Percentiles rank a stretch among this genome's conserved stretches.
phyloP scores from a whole-genome alignment of 2,888 invertebrate genomes.

The Sarcophaga carnaria region DNA sequence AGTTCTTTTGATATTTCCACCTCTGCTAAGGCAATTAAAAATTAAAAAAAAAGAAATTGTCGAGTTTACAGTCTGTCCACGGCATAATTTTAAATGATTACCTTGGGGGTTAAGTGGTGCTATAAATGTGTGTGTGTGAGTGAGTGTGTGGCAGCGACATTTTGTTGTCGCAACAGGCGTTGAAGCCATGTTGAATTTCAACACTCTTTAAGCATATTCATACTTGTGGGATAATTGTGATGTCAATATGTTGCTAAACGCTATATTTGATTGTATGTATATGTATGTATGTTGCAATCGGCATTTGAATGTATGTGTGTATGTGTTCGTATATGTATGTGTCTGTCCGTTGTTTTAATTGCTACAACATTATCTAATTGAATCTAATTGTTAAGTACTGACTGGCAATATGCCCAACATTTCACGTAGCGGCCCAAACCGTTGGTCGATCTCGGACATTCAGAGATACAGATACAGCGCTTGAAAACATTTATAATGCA shows the following conservation, averaged over 20 bases:
- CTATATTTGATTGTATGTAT: background rate
- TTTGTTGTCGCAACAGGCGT: slow-evolving; percentile 60
- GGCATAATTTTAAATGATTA: slow-evolving; percentile 45
- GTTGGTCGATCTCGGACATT: background rate
- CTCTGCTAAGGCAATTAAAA: background rate
- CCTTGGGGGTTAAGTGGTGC: slow-evolving; percentile 39
- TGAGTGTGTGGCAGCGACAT: slow-evolving; percentile 23
- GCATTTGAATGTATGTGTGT: background rate
- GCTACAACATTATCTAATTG: slow-evolving; percentile 78
- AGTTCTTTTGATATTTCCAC: background rate
- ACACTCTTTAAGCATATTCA: slow-evolving; percentile 58
- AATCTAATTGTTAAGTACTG: slow-evolving; percentile 76
- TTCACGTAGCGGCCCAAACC: slow-evolving; percentile 3
- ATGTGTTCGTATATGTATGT: background rate
- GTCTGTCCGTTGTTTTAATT: slow-evolving; percentile 70
- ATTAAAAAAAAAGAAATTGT: no score
- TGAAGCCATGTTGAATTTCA: slow-evolving; percentile 49
- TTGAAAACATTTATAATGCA: slow-evolving; percentile 53
- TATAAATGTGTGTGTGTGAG: background rate
- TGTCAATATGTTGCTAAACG: slow-evolving; percentile 16
- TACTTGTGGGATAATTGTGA: slow-evolving; percentile 44
- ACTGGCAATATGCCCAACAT: slow-evolving; percentile 22
- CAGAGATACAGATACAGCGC: background rate
- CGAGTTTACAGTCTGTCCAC: background rate
- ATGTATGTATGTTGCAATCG: background rate